These are phyloP conservation scores for Taenioides sp. DNA, from an alignment of 2,797 vertebrate species.

Conservation along the genomic window DNA sequence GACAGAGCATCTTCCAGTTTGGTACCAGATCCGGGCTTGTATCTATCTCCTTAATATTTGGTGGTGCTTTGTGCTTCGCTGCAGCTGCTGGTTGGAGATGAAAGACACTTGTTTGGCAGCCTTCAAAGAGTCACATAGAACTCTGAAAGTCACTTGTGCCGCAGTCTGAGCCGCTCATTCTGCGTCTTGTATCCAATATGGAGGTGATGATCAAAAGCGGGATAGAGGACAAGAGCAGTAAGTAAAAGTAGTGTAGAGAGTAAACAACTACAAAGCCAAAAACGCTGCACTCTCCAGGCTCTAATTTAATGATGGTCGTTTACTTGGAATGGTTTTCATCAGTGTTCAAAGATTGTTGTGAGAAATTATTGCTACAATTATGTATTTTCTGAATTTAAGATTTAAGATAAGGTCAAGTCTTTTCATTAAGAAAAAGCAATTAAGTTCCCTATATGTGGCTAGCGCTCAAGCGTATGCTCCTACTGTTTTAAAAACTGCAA, in stretches of 20 bases:
- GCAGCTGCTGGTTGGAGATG: slow-evolving; percentile 69
- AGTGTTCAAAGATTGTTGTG: not conserved
- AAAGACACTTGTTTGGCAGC: slow-evolving; percentile 80
- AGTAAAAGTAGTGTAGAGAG: slow-evolving; percentile 61
- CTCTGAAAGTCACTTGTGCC: slow-evolving; percentile 74
- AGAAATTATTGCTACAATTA: not conserved
- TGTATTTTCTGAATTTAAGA: not conserved
- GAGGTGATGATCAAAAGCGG: slow-evolving; percentile 72
- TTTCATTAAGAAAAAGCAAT: not conserved
- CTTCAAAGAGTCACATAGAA: slow-evolving; percentile 76
- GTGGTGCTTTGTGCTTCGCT: slow-evolving; percentile 54
- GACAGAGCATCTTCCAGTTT: slow-evolving; percentile 47
- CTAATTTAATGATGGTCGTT: slow-evolving; percentile 49
- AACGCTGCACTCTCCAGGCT: slow-evolving; percentile 34
- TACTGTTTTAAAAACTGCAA: not conserved
- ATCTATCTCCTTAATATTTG: slow-evolving; percentile 50
- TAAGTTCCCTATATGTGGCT: not conserved
- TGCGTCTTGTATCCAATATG: slow-evolving; percentile 67
- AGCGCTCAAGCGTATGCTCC: not conserved
- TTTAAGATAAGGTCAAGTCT: not conserved
- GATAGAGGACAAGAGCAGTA: slow-evolving; percentile 47
- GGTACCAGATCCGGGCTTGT: slow-evolving; percentile 52
- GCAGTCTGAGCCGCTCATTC: slow-evolving; percentile 57
- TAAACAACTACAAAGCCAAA: slow-evolving; percentile 60
- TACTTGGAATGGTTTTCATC: slow-evolving; percentile 14